These are phyloP conservation scores for Pimpla rufipes DNA, from an alignment of 2,888 invertebrate genomes.

Conservation along the genomic window DNA sequence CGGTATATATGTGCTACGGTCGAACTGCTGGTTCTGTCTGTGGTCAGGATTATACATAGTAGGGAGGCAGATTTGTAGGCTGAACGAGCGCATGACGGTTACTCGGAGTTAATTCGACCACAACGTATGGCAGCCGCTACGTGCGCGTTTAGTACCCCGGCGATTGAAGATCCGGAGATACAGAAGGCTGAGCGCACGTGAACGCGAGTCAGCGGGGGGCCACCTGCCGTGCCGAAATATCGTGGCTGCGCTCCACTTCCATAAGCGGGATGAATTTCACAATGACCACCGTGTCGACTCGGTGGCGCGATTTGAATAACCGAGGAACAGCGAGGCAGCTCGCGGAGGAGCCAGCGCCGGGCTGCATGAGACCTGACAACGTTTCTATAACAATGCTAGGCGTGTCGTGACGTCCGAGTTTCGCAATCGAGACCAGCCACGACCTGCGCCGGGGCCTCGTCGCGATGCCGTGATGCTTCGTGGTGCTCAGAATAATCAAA, in stretches of 20 bases:
- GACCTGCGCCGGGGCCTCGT: slow-evolving; percentile 52
- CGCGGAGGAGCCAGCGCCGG: slow-evolving; percentile 49
- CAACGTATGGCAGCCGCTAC: slow-evolving; percentile 5
- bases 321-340: slow-evolving; percentile 49
- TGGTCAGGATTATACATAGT: slow-evolving; percentile 13
- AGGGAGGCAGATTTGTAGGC: slow-evolving; percentile 1
- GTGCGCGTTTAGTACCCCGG: slow-evolving; percentile 1
- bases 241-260: slow-evolving; percentile 28
- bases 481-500: slow-evolving; percentile 62
- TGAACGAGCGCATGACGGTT: slow-evolving; percentile 18
- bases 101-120: not conserved
- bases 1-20: not conserved
- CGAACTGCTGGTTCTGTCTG: slow-evolving; percentile 6
- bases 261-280: slow-evolving; percentile 48
- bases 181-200: not conserved
- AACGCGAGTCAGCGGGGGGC: slow-evolving; percentile 5
- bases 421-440: slow-evolving; percentile 78
- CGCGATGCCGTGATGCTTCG: slow-evolving; percentile 67
- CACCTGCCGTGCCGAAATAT: slow-evolving; percentile 43
- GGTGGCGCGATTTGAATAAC: slow-evolving; percentile 68
- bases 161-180: slow-evolving; percentile 29
- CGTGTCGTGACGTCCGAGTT: slow-evolving; percentile 79
- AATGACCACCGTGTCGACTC: slow-evolving; percentile 35
- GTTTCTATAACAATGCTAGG: slow-evolving; percentile 84
- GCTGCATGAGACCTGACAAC: slow-evolving; percentile 79